A percentile compares a stretch with the other conserved stretches of the same genome.
Evolutionary conservation across 1,140 invertebrate genomes (phyloP).

Genomic region (Ephestia elutella): DNA sequence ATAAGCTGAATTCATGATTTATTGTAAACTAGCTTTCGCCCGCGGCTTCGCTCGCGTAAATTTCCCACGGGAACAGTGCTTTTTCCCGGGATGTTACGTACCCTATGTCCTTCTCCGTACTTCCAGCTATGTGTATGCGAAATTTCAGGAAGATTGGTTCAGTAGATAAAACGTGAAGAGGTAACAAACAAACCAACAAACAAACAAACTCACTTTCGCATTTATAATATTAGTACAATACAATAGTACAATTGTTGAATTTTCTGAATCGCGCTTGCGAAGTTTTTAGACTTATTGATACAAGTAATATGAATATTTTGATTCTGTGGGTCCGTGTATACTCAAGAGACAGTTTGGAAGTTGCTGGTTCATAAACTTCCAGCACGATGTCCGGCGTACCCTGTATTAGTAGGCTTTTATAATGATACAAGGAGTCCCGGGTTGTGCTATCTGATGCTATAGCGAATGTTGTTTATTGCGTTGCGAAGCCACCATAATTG

Average conservation of each 20-base stretch:
- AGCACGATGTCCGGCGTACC: neutral
- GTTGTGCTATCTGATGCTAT: neutral
- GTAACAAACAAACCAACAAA: no score
- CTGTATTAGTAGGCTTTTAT: neutral
- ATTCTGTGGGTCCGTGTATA: constrained; percentile 32
- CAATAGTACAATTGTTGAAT: constrained; percentile 10
- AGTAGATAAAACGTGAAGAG: no score
- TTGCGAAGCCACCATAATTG: constrained; percentile 16
- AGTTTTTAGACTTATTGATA: constrained; percentile 18
- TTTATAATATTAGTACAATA: no score
- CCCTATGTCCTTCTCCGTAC: no score
- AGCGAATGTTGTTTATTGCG: neutral
- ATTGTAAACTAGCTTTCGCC: no score
- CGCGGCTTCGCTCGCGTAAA: no score
- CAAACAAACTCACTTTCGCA: no score
- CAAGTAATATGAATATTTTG: neutral
- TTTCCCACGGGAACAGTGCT: no score
- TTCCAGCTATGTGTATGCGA: no score
- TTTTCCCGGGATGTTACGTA: no score
- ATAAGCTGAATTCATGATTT: no score
- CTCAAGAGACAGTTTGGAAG: constrained; percentile 28
- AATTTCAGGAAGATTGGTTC: no score
- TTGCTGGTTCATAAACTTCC: constrained; percentile 20
- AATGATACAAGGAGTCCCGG: neutral
- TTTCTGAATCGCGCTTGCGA: constrained; percentile 26